Evolutionary conservation across 2,113 vertebrate genomes (phyloP).

Genomic region (Bagarius yarrelli): DNA sequence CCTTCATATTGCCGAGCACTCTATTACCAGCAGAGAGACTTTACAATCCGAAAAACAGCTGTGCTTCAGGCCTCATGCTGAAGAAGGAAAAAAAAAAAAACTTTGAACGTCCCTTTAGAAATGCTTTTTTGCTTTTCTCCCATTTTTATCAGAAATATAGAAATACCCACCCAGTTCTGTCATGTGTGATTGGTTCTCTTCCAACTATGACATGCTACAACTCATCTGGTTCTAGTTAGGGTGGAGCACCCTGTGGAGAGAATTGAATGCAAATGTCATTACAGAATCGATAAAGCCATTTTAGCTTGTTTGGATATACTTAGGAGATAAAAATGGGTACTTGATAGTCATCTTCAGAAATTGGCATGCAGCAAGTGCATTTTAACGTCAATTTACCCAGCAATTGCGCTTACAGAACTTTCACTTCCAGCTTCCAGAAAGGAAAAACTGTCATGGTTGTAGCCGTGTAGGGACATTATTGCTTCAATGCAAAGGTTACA

Average conservation of each 20-base stretch:
- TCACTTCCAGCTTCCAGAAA: constrained; percentile 53
- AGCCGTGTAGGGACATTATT: constrained; percentile 48
- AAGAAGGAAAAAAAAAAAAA: constrained; percentile 51
- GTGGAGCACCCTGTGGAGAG: constrained; percentile 75
- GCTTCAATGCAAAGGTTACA: constrained; percentile 36
- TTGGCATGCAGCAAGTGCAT: background rate
- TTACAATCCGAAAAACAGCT: constrained; percentile 78
- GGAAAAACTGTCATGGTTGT: constrained; percentile 50
- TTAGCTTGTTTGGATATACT: constrained; percentile 59
- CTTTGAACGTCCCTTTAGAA: constrained; percentile 70
- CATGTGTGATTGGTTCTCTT: constrained; percentile 78
- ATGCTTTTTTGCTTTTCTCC: constrained; percentile 71
- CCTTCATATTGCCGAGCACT: constrained; percentile 67
- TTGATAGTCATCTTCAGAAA: background rate
- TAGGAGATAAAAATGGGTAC: constrained; percentile 49
- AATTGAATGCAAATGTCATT: constrained; percentile 71
- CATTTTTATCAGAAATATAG: constrained; percentile 77
- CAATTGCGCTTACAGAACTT: constrained; percentile 45
- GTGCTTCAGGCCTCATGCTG: constrained; percentile 71
- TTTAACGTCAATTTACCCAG: background rate
- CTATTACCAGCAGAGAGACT: constrained; percentile 65
- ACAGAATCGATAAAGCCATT: constrained; percentile 70
- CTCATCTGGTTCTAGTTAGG: constrained; percentile 81
- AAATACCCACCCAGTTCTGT: constrained; percentile 79
- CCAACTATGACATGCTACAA: constrained; percentile 80